These are phyloP conservation scores for Eucriotettix oculatus DNA, from an alignment of 2,888 invertebrate genomes.

Conservation along the genomic window DNA sequence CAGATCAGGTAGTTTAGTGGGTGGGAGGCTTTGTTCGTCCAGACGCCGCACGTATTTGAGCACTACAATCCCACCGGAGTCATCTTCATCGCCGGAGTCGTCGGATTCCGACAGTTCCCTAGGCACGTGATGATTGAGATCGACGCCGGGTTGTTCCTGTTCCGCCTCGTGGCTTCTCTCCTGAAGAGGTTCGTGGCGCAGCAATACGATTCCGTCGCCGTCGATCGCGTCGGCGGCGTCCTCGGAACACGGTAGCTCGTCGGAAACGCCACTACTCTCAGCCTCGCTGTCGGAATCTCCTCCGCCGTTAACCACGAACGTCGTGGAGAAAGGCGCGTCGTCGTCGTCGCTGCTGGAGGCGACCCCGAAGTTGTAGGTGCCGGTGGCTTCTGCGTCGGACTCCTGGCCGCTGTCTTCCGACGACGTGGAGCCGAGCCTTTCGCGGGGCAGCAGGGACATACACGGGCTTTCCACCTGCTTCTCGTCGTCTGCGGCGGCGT, in stretches of 20 bases:
- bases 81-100: slow-evolving; percentile 26
- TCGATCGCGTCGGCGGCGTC: not conserved
- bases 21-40: not conserved
- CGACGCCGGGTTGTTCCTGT: too few species aligned
- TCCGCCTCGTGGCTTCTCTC: too few species aligned
- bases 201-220: too few species aligned
- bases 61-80: slow-evolving; percentile 17
- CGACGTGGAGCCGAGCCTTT: not conserved
- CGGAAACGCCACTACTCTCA: not conserved
- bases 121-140: too few species aligned
- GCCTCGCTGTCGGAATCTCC: not conserved
- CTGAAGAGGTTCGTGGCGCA: too few species aligned
- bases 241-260: not conserved
- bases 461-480: slow-evolving; percentile 11
- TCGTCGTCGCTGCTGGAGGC: not conserved
- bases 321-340: not conserved
- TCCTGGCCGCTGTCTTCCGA: not conserved
- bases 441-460: not conserved
- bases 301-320: not conserved
- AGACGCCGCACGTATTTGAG: not conserved
- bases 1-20: too few species aligned
- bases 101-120: not conserved
- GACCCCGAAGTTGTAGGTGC: not conserved
- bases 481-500: slow-evolving; percentile 27
- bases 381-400: not conserved